A percentile compares a stretch with the other conserved stretches of the same genome.
Evolutionary conservation across 2,113 vertebrate species (phyloP).

Genomic region (Sardina pilchardus): DNA sequence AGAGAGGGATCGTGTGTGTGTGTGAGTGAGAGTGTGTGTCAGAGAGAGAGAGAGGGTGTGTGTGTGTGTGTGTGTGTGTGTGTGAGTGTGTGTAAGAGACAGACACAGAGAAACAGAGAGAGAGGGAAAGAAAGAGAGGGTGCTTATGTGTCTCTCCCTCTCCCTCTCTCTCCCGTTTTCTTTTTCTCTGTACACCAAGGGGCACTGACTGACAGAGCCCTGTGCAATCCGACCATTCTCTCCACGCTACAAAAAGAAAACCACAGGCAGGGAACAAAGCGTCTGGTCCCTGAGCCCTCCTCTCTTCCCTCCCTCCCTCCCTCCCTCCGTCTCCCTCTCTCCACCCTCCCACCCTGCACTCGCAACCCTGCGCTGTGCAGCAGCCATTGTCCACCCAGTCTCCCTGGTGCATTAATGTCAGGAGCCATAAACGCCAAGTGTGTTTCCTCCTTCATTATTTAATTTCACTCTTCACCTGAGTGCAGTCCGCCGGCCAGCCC

Average conservation of each 20-base stretch:
- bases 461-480: conserved; percentile 40
- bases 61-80: too few relatives aligned
- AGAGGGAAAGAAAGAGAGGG: not conserved
- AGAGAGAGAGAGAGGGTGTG: too few relatives aligned
- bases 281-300: not conserved
- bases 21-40: too few relatives aligned
- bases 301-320: not conserved
- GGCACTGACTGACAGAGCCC: conserved; percentile 15
- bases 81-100: not conserved
- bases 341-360: not conserved
- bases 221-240: not conserved
- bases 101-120: not conserved
- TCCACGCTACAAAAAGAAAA: not conserved
- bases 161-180: conserved; percentile 20
- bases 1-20: too few relatives aligned
- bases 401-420: conserved; percentile 28
- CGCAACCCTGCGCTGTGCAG: not conserved
- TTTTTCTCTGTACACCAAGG: not conserved
- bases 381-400: conserved; percentile 16
- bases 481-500: conserved; percentile 11
- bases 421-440: conserved; percentile 22
- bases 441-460: conserved; percentile 37
- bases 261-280: not conserved
- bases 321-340: too few relatives aligned
- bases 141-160: conserved; percentile 27